phyloP scores from a whole-genome alignment of 2,113 vertebrate genomes.

The Microtus montanus region DNA sequence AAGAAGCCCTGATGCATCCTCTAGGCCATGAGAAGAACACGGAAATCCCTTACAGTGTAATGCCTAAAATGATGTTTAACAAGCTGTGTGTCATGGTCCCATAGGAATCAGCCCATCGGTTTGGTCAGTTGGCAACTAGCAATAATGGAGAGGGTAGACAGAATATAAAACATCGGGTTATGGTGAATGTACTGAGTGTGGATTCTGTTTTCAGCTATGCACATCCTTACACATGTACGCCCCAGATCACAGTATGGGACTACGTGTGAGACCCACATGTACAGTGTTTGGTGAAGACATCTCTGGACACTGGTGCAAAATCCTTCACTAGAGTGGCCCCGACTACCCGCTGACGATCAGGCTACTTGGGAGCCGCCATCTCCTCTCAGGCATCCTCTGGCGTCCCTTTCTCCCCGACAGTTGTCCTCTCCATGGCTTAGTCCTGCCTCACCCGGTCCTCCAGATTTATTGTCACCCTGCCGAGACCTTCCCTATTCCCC shows the following conservation, averaged over 20 bases:
- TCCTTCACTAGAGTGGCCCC: too few species aligned
- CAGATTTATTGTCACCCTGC: not conserved
- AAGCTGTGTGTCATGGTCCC: not conserved
- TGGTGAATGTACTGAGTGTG: not conserved
- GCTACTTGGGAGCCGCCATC: not conserved
- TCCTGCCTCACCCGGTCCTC: accelerated
- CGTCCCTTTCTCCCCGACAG: too few species aligned
- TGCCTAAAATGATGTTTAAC: not conserved
- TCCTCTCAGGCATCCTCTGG: not conserved
- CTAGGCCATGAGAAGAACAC: not conserved
- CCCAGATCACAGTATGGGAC: not conserved
- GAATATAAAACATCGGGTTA: not conserved
- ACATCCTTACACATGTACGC: accelerated
- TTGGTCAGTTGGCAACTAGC: not conserved
- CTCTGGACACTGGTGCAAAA: too few species aligned
- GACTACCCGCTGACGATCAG: not conserved
- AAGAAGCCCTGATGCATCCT: not conserved
- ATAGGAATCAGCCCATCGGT: not conserved
- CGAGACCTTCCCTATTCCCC: accelerated
- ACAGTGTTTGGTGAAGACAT: not conserved
- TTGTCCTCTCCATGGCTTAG: not conserved
- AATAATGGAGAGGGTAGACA: not conserved
- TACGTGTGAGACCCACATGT: not conserved
- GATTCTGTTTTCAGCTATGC: not conserved
- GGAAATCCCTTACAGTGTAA: not conserved